Conservation (phyloP, 2,888 invertebrate species). For the Hydrotaea diabolus region DNA sequence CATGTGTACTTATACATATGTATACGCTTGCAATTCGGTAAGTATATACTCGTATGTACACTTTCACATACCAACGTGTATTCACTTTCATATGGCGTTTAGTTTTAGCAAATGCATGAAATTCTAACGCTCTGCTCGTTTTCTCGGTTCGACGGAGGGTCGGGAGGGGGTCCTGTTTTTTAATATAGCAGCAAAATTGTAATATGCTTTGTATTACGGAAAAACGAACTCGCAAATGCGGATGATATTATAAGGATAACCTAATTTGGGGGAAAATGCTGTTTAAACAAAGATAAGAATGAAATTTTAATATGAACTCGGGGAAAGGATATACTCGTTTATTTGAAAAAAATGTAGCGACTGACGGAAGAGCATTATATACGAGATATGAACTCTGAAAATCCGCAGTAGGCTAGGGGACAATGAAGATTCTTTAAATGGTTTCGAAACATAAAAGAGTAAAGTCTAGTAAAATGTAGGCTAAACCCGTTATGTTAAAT, state of each 20-base stretch:
- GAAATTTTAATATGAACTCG: constrained; percentile 27
- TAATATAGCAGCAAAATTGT: constrained; percentile 18
- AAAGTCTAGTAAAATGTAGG: too few relatives aligned
- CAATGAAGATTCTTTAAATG: background rate
- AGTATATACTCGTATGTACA: too few relatives aligned
- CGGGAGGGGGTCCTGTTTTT: background rate
- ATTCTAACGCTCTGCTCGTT: background rate
- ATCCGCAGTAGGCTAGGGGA: background rate
- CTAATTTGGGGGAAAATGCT: constrained; percentile 30
- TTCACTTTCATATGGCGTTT: background rate
- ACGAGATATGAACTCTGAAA: constrained; percentile 1
- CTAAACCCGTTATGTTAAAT: too few relatives aligned
- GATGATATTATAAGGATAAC: constrained; percentile 26
- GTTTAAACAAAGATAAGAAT: constrained; percentile 32
- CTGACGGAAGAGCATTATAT: background rate
- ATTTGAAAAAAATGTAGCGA: background rate
- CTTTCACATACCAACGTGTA: constrained; percentile 8
- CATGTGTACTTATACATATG: background rate
- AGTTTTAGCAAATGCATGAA: background rate
- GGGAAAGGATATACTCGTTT: background rate
- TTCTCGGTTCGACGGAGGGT: background rate
- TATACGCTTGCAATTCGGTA: too few relatives aligned
- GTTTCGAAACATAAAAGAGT: too few relatives aligned
- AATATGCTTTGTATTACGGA: constrained; percentile 12
- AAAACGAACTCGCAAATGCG: constrained; percentile 6